Evolutionary conservation across 1,140 invertebrate species (phyloP), one percentile per base, ranked within the genome.

Genomic region (Prorops nasuta): DNA sequence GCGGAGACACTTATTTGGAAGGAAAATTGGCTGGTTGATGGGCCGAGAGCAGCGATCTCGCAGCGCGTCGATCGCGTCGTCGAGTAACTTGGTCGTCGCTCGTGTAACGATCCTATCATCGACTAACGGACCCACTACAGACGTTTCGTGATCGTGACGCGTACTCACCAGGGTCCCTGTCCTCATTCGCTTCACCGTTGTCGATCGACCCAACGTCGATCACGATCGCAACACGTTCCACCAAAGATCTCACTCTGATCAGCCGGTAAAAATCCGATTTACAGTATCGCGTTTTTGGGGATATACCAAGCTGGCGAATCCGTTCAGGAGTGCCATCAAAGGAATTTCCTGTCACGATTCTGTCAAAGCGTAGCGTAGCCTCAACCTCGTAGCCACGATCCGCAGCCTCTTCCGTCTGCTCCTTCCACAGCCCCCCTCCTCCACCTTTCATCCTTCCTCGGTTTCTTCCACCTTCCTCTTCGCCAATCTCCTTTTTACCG

Each of bases 111-210:
- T 71, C 62, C 66, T 67, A 69, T 72, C 69, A 63, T 69, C 66
- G 64, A 58, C 57, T 74, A 74, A 74, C 70, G 71, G 71, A 44
- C 49, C 35, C 46, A 39, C 10, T 54, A 62, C 58, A 60, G 60
- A 64, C 66, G 61, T 71, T 71, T 71, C 66, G 58, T 65, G 71
- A 70, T 71, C 66, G 64, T 65, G 64, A 67, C 58, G 56, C 54
- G 55, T 28, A 4, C 4, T 28, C 24, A 6, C 24, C 10, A 55
- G 21, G 51, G 53, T 57, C 59, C 58, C 58, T 58, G 57, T 63
- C 43, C 41, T 53, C n/a, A n/a, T n/a, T n/a, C n/a, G n/a, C n/a
- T n/a, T n/a, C 46, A 47, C 46, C 36, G 53, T 54, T 43, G 10
- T 32, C 35, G 46, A 17, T 31, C 46, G 44, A 18, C n/a, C 53